phyloP scores from a whole-genome alignment of 2,113 vertebrate species.

The Hystrix cristata region DNA sequence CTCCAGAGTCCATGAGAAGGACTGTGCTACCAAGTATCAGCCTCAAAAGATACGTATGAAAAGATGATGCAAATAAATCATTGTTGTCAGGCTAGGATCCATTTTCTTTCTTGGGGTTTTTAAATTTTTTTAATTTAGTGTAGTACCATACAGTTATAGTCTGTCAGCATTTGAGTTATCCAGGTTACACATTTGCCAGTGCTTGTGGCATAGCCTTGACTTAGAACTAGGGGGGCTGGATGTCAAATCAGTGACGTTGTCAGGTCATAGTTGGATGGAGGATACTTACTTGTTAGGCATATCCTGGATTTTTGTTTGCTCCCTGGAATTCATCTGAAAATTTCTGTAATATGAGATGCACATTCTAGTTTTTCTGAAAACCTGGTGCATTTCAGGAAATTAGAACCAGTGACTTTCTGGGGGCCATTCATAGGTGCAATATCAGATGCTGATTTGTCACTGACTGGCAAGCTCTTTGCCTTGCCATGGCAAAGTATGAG shows the following conservation, averaged over 20 bases:
- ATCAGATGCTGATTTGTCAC: slow-evolving; percentile 61
- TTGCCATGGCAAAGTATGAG: slow-evolving; percentile 52
- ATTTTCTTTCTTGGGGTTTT: neutral
- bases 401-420: slow-evolving; percentile 35
- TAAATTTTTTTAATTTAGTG: neutral
- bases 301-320: neutral
- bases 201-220: neutral
- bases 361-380: slow-evolving; percentile 47
- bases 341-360: neutral
- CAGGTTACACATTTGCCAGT: neutral
- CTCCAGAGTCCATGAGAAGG: neutral
- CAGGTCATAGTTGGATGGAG: neutral
- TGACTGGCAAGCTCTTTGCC: neutral
- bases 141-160: neutral
- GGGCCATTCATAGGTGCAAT: neutral
- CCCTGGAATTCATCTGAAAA: neutral
- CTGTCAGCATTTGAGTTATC: neutral
- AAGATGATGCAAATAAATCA: neutral
- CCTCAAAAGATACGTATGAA: neutral
- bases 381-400: slow-evolving; percentile 49
- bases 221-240: neutral
- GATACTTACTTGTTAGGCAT: neutral
- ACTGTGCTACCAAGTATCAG: neutral
- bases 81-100: neutral
- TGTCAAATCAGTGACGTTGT: slow-evolving; percentile 18